phyloP scores from a whole-genome alignment of 2,113 vertebrate genomes.

The Ranitomeya variabilis region DNA sequence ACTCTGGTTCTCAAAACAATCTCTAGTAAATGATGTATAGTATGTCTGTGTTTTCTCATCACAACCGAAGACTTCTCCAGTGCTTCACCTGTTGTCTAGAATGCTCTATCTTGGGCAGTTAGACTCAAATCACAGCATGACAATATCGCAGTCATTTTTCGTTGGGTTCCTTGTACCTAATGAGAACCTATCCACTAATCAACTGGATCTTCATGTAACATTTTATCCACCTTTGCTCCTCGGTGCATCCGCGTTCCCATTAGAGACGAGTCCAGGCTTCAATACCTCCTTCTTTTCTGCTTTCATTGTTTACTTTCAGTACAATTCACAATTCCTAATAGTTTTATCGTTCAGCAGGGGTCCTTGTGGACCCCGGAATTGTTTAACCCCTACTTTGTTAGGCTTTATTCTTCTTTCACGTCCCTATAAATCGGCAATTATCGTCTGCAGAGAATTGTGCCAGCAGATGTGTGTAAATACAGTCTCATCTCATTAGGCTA shows the following conservation, averaged over 20 bases:
- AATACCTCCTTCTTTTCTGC: neutral
- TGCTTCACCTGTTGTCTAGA: neutral
- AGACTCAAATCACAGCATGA: too few species aligned
- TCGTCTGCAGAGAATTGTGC: slow-evolving; percentile 12
- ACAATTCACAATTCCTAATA: neutral
- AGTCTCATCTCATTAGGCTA: neutral
- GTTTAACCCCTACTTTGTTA: neutral
- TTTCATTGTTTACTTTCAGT: neutral
- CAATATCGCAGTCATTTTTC: too few species aligned
- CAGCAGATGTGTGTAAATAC: slow-evolving; percentile 21
- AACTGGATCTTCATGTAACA: too few species aligned
- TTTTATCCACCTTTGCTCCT: too few species aligned
- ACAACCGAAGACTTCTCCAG: neutral
- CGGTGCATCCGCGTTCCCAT: too few species aligned
- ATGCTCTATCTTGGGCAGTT: neutral
- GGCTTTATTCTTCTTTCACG: neutral
- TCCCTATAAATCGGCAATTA: neutral
- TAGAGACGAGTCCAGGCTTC: neutral
- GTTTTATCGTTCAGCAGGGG: neutral
- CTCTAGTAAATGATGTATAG: neutral
- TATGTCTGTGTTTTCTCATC: neutral
- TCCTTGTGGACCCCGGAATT: neutral
- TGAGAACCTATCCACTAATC: too few species aligned
- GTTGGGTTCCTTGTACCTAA: too few species aligned
- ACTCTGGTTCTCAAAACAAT: neutral